These are phyloP conservation scores for Oryzias woworae DNA, from an alignment of 2,113 vertebrate genomes.

Conservation along the genomic window DNA sequence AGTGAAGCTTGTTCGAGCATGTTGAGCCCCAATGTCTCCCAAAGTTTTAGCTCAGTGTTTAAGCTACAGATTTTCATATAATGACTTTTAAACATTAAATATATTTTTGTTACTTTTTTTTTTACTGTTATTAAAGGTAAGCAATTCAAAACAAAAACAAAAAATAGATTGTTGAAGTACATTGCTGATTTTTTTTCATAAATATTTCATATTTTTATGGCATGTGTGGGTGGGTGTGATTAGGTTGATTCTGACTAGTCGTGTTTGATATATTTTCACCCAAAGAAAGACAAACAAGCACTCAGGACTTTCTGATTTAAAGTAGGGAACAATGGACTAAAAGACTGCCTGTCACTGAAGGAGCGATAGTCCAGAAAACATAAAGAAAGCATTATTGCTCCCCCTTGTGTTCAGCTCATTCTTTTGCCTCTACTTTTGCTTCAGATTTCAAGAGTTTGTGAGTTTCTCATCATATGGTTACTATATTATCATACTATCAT, in stretches of 20 bases:
- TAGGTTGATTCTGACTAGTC: conserved; percentile 49
- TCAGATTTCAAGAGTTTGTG: conserved; percentile 18
- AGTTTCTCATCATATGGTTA: not conserved
- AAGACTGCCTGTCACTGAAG: conserved; percentile 56
- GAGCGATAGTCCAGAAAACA: conserved; percentile 32
- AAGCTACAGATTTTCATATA: not conserved
- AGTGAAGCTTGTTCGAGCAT: conserved; percentile 58
- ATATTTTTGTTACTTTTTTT: conserved; percentile 8
- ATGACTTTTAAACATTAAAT: not conserved
- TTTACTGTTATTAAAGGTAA: conserved; percentile 8
- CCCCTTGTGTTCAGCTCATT: conserved; percentile 74
- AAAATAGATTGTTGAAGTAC: conserved; percentile 16
- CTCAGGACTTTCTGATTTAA: conserved; percentile 60
- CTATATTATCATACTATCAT: conserved; percentile 4
- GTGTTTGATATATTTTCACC: conserved; percentile 47
- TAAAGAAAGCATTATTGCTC: conserved; percentile 79
- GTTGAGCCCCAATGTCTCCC: conserved; percentile 52
- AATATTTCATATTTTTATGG: conserved; percentile 13
- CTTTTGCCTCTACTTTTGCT: conserved; percentile 6
- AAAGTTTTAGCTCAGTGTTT: conserved; percentile 35
- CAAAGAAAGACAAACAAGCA: conserved; percentile 29
- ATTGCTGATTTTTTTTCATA: conserved; percentile 13
- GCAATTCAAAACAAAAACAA: conserved; percentile 13
- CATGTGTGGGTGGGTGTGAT: conserved; percentile 35
- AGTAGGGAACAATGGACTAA: conserved; percentile 68